Base-by-base conservation (phyloP, 2,113 vertebrate genomes). In the Tretioscincus oriximinensis region DNA sequence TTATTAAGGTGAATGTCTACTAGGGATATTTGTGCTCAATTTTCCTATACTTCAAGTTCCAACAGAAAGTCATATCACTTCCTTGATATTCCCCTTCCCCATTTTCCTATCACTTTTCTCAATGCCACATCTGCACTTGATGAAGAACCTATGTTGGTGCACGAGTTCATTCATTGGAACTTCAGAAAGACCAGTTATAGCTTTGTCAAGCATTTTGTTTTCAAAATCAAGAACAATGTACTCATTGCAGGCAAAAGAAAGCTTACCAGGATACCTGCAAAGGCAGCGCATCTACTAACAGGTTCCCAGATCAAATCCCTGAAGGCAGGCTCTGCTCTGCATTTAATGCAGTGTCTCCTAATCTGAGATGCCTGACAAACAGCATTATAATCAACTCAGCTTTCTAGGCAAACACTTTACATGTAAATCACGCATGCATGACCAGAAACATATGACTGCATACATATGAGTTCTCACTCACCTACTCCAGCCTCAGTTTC, bases 321-420 rank as follows among this genome's bases (percentile, higher is more conserved):
- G 80, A 77, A 64, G 35, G 76, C 45, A 54, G 22, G 31, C 26
- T 77, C 64, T 7, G 28, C 70, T 51, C 70, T 63, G 85, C 78
- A 82, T 83, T 91, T 90, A 90, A 84, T 67, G 76, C 81, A 74
- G 41, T 60, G 1, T 4, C 86, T 88, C 73, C 84, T 93, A 90
- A 93, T 91, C 92, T 3, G 0, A 22, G 79, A 1, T 1, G 84
- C 83, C 90, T 93, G 92, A 93, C 92, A 93, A 93, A 93, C 92
- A 93, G 79, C 89, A 92, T 93, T 88, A 91, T 79, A 65, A 74
- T 92, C 90, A 1, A 0, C 67, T 69, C 9, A 1, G 90, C 88
- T 89, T 90, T 84, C 73, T 58, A 1, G 0, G 78, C 0, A 0
- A 54, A 58, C 60, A 65, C 72, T 71, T 67, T 49, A 8, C 54